Percentiles rank a stretch among this genome's conserved stretches.
Evolutionary conservation across 2,888 invertebrate genomes (phyloP).

Genomic region (Schizotus pectinicornis): DNA sequence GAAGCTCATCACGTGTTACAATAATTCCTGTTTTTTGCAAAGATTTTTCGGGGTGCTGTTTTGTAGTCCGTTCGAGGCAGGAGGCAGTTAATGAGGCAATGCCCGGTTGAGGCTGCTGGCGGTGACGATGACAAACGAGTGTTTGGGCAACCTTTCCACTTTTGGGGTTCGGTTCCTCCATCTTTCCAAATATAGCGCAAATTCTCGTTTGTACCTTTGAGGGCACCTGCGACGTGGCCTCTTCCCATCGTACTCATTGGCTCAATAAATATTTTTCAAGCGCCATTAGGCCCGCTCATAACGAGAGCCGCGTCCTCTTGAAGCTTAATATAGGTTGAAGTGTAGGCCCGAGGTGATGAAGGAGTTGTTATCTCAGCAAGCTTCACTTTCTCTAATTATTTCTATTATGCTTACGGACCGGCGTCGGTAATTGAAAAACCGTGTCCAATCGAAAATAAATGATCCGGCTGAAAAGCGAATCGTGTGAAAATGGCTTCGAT

Average conservation of each 20-base stretch:
- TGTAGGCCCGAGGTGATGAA: constrained; percentile 3
- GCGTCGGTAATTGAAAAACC: constrained; percentile 22
- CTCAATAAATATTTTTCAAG: background rate
- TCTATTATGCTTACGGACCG: constrained; percentile 12
- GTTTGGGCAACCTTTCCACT: constrained; percentile 12
- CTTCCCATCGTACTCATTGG: background rate
- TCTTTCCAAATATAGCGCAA: constrained; percentile 6
- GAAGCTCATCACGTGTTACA: no score
- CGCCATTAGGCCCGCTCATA: background rate
- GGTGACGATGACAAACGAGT: constrained; percentile 46
- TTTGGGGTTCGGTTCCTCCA: background rate
- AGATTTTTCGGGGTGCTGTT: no score
- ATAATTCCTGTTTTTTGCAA: no score
- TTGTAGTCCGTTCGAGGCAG: background rate
- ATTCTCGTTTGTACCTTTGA: background rate
- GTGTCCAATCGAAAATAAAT: constrained; percentile 11
- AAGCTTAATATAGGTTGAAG: background rate
- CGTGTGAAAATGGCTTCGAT: constrained; percentile 4
- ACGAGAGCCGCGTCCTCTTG: background rate
- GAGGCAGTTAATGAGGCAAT: constrained; percentile 41
- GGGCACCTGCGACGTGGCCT: no score
- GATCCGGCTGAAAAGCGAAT: background rate
- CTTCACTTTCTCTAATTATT: constrained; percentile 15
- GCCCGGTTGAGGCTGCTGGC: constrained; percentile 42
- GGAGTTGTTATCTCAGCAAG: background rate